Evolutionary conservation across 2,888 invertebrate genomes (phyloP).

Genomic region (Oligia fasciuncula): DNA sequence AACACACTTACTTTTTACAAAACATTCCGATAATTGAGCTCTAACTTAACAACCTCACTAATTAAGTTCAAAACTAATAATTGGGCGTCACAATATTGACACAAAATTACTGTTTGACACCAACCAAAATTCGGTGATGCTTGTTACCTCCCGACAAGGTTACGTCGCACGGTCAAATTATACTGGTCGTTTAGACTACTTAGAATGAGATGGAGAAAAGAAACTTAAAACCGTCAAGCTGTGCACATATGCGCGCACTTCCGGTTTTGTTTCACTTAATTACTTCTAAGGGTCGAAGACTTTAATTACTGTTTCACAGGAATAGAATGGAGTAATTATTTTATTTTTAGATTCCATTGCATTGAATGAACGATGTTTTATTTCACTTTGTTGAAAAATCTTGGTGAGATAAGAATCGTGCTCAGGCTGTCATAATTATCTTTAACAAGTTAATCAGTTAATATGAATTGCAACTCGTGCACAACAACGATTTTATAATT

Average conservation of each 20-base stretch:
- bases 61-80: constrained; percentile 68
- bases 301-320: constrained; percentile 74
- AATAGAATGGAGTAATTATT: constrained; percentile 57
- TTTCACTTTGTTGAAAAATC: constrained; percentile 3
- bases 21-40: constrained; percentile 52
- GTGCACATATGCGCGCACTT: constrained; percentile 79
- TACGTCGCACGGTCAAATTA: constrained; percentile 31
- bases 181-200: constrained; percentile 38
- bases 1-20: constrained; percentile 25
- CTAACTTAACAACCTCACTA: constrained; percentile 64
- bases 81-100: constrained; percentile 71
- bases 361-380: background rate
- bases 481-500: constrained; percentile 20
- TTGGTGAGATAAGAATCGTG: constrained; percentile 27
- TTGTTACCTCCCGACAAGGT: background rate
- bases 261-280: constrained; percentile 79
- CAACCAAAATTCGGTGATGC: constrained; percentile 43
- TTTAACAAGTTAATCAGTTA: constrained; percentile 35
- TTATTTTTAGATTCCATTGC: constrained; percentile 39
- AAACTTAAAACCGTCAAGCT: constrained; percentile 82
- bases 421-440: constrained; percentile 26
- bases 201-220: constrained; percentile 61
- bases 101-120: constrained; percentile 50
- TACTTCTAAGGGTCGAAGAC: constrained; percentile 74
- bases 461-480: constrained; percentile 23